A percentile compares a stretch with the other conserved stretches of the same genome.
These are phyloP conservation scores for Gadopsis bispinosus DNA, from an alignment of 2,797 vertebrate species.

Conservation along the genomic window DNA sequence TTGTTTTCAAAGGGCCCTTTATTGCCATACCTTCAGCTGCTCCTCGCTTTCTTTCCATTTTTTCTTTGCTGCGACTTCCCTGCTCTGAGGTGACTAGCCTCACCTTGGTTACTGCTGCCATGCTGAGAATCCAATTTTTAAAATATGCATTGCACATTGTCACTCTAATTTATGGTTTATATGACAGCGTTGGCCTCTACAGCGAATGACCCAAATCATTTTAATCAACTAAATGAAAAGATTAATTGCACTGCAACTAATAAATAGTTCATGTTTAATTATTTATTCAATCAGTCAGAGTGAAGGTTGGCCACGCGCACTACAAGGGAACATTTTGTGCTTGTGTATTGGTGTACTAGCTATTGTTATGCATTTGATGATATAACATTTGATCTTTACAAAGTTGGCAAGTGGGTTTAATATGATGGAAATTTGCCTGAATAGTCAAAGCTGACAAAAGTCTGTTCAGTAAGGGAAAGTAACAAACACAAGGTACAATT, in stretches of 20 bases:
- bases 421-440: constrained; percentile 7
- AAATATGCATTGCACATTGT: constrained; percentile 15
- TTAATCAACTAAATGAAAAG: constrained; percentile 29
- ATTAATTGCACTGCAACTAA: constrained; percentile 21
- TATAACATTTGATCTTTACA: constrained; percentile 26
- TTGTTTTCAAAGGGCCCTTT: constrained; percentile 56
- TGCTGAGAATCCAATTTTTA: constrained; percentile 13
- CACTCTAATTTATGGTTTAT: constrained; percentile 18
- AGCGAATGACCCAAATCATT: constrained; percentile 25
- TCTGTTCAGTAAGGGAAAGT: neutral
- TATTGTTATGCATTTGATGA: constrained; percentile 18
- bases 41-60: neutral
- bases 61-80: neutral
- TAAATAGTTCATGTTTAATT: constrained; percentile 17
- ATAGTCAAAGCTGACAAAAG: neutral
- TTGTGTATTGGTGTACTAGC: neutral
- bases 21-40: constrained; percentile 30
- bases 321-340: constrained; percentile 14
- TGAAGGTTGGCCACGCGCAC: neutral
- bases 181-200: constrained; percentile 27
- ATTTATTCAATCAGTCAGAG: constrained; percentile 24
- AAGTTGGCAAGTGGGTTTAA: constrained; percentile 16
- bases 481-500: neutral
- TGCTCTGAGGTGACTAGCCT: neutral
- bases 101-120: neutral